Evolutionary conservation across 2,888 invertebrate species (phyloP).

Genomic region (Caenorhabditis imperialis): DNA sequence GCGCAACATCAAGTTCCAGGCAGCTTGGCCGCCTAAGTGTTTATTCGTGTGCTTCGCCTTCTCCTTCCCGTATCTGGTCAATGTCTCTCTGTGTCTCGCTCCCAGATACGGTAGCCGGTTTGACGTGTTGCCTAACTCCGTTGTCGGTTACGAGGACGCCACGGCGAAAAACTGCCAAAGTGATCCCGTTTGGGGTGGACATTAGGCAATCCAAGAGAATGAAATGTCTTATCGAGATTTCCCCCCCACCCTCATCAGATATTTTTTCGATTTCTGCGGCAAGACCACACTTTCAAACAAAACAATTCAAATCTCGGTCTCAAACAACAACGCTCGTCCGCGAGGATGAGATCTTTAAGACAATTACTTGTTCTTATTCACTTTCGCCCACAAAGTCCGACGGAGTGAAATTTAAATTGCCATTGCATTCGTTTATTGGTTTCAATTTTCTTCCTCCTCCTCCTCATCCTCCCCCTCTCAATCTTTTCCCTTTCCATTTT

Average conservation of each 20-base stretch:
- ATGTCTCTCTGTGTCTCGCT: slow-evolving; percentile 9
- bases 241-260: slow-evolving; percentile 23
- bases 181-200: slow-evolving; percentile 44
- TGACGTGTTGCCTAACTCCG: slow-evolving; percentile 49
- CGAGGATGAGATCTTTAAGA: slow-evolving; percentile 28
- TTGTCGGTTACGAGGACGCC: slow-evolving; percentile 43
- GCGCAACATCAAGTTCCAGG: slow-evolving; percentile 58
- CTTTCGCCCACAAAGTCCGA: slow-evolving; percentile 27
- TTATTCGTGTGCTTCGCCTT: slow-evolving; percentile 45
- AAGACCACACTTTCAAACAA: too few species aligned
- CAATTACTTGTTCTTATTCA: slow-evolving; percentile 34
- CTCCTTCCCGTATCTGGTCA: slow-evolving; percentile 27
- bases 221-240: slow-evolving; percentile 48
- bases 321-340: too few species aligned
- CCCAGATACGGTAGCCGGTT: slow-evolving; percentile 53
- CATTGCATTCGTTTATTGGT: slow-evolving; percentile 23
- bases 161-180: slow-evolving; percentile 51
- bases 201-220: slow-evolving; percentile 51
- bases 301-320: too few species aligned
- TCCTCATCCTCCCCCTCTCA: slow-evolving; percentile 10
- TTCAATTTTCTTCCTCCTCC: too few species aligned
- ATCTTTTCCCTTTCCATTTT: slow-evolving; percentile 16
- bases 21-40: slow-evolving; percentile 44
- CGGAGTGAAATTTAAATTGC: slow-evolving; percentile 45
- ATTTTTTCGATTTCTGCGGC: slow-evolving; percentile 38